phyloP scores from a whole-genome alignment of 2,797 vertebrate genomes.

The Diplodus sargus region DNA sequence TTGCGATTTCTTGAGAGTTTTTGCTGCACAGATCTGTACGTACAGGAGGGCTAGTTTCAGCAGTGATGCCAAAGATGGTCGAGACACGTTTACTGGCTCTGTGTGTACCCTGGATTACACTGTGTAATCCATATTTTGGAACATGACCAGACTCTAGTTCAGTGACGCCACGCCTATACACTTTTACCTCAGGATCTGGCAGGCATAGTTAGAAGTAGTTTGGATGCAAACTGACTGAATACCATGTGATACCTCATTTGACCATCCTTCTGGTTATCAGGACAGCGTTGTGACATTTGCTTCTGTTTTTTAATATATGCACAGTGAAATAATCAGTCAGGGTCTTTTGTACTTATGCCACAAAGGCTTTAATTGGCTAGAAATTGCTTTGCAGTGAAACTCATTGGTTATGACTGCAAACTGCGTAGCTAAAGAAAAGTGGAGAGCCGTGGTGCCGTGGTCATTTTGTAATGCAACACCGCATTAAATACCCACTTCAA shows the following conservation, averaged over 20 bases:
- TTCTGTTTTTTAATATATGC: neutral
- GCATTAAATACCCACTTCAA: conserved; percentile 9
- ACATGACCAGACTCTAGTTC: neutral
- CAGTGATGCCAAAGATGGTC: neutral
- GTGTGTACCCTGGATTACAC: too few species aligned
- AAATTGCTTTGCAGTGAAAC: neutral
- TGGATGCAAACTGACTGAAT: neutral
- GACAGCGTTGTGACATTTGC: neutral
- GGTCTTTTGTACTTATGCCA: neutral
- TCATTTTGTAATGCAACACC: conserved; percentile 10
- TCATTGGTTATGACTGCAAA: neutral
- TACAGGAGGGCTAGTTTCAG: neutral
- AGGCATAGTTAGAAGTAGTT: neutral
- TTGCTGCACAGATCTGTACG: neutral
- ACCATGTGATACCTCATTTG: neutral
- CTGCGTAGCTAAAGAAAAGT: neutral
- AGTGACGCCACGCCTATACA: too few species aligned
- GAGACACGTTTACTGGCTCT: neutral
- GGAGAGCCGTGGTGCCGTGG: neutral
- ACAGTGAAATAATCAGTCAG: neutral
- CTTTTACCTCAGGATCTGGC: too few species aligned
- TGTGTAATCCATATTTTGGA: neutral
- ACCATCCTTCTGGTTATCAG: neutral
- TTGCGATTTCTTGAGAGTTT: neutral
- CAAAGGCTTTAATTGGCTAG: neutral